phyloP scores from a whole-genome alignment of 2,797 vertebrate genomes.

The Xiphophorus birchmanni region DNA sequence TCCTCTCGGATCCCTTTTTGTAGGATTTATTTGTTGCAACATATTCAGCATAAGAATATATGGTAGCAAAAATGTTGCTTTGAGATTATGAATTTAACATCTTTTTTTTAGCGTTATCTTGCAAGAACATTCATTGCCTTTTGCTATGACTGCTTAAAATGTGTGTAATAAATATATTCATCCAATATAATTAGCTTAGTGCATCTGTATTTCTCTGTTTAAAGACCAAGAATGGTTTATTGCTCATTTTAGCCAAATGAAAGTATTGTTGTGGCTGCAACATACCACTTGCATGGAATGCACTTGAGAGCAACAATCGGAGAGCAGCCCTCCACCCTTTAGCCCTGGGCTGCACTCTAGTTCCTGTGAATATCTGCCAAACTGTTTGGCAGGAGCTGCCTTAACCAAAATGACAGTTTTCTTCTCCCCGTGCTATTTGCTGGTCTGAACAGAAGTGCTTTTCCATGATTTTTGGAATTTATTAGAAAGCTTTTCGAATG shows the following conservation, averaged over 20 bases:
- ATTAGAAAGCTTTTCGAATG: constrained; percentile 17
- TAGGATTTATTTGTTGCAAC: neutral
- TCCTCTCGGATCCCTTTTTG: constrained; percentile 1
- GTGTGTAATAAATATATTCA: neutral
- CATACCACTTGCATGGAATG: constrained; percentile 2
- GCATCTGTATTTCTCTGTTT: neutral
- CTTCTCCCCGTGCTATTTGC: neutral
- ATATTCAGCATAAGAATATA: constrained; percentile 8
- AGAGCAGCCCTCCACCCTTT: constrained; percentile 25
- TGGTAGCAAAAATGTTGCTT: neutral
- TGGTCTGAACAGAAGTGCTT: constrained; percentile 4
- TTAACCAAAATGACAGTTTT: constrained; percentile 9
- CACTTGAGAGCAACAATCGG: constrained; percentile 19
- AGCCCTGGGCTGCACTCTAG: constrained; percentile 9
- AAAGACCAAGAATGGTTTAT: constrained; percentile 8
- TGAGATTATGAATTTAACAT: neutral
- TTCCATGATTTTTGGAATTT: neutral
- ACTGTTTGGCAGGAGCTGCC: constrained; percentile 22
- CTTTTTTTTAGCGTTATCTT: neutral
- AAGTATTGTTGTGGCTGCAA: constrained; percentile 7
- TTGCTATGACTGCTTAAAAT: neutral
- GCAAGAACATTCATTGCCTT: neutral
- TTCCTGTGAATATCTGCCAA: constrained; percentile 32
- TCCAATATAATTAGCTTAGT: neutral
- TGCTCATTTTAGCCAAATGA: constrained; percentile 12